These are phyloP conservation scores for Silvanus unidentatus DNA, from an alignment of 2,888 invertebrate species.

Conservation along the genomic window DNA sequence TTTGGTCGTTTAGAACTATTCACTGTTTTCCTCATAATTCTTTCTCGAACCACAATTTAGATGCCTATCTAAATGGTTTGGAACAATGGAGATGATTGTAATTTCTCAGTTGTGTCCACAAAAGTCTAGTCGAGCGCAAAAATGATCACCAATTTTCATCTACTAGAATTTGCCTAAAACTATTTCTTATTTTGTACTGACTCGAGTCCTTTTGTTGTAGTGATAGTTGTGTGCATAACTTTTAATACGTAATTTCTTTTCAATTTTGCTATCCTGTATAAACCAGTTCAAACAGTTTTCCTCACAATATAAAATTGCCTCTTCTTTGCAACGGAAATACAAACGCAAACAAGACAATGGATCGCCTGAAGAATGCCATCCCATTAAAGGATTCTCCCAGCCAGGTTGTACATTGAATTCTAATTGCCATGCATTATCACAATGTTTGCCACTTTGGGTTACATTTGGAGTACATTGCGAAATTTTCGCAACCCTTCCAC, in stretches of 20 bases:
- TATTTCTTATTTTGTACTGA: neutral
- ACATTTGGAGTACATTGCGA: neutral
- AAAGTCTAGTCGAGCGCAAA: neutral
- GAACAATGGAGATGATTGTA: no score
- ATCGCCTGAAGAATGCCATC: neutral
- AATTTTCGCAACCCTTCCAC: neutral
- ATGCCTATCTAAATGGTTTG: no score
- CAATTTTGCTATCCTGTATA: neutral
- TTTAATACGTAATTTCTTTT: neutral
- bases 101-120: no score
- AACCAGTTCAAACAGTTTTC: neutral
- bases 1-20: no score
- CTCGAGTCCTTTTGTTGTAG: neutral
- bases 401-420: neutral
- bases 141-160: neutral
- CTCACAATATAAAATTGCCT: neutral
- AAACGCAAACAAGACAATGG: neutral
- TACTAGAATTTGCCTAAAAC: no score
- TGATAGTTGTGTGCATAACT: neutral
- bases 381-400: constrained; percentile 1
- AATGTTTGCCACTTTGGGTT: neutral
- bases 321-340: neutral
- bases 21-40: no score
- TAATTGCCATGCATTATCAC: neutral
- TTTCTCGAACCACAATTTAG: no score